These are phyloP conservation scores for Microctonus brassicae DNA, from an alignment of 2,888 invertebrate species.

Conservation along the genomic window DNA sequence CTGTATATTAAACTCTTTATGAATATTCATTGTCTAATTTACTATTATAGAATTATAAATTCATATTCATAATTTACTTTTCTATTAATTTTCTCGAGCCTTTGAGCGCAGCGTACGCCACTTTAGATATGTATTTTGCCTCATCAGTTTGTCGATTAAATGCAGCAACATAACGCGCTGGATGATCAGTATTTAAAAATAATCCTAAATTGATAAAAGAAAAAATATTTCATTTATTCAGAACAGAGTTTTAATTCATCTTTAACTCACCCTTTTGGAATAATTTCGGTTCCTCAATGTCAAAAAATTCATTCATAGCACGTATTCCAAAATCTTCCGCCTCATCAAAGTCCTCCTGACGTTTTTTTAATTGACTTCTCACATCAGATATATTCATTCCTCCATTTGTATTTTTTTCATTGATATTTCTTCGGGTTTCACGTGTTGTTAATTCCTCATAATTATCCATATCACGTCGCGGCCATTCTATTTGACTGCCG, in stretches of 20 bases:
- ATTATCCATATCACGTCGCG: background rate
- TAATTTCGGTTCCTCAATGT: slow-evolving; percentile 73
- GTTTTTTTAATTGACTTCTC: background rate
- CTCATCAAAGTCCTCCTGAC: slow-evolving; percentile 73
- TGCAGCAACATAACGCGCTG: slow-evolving; percentile 79
- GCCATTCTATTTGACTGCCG: background rate
- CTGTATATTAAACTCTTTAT: background rate
- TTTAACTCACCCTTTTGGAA: slow-evolving; percentile 71
- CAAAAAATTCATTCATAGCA: slow-evolving; percentile 77
- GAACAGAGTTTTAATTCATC: background rate
- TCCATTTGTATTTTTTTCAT: too few species aligned
- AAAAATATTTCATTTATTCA: background rate
- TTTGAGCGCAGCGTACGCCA: slow-evolving; percentile 79
- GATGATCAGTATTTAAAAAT: slow-evolving; percentile 75
- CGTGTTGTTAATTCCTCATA: background rate
- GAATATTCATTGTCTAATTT: background rate
- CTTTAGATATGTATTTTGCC: slow-evolving; percentile 74
- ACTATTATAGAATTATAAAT: background rate
- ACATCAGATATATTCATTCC: background rate
- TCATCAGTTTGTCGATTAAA: slow-evolving; percentile 79
- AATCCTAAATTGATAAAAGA: slow-evolving; percentile 71
- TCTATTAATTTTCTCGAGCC: slow-evolving; percentile 75
- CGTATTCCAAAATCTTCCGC: slow-evolving; percentile 79
- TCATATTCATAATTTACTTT: slow-evolving; percentile 71
- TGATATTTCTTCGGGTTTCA: too few species aligned